Percentiles rank a stretch among this genome's conserved stretches.
phyloP scores from a whole-genome alignment of 1,140 invertebrate genomes.

The Sipha flava region DNA sequence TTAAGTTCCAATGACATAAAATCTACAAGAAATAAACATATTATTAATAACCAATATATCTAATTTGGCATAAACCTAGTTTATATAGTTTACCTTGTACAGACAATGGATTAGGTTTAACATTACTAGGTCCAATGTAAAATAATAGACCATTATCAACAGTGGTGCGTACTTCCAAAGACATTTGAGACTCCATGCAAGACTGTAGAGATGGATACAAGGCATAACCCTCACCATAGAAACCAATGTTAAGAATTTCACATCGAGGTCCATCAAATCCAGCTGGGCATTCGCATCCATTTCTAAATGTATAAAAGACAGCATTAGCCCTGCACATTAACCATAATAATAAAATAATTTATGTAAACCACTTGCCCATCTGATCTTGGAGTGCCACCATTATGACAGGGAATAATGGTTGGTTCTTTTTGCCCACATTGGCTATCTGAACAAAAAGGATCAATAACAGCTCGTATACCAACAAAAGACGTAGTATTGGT shows the following conservation, averaged over 20 bases:
- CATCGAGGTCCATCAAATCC: slow-evolving; percentile 80
- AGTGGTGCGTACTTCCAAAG: slow-evolving; percentile 67
- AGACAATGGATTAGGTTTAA: slow-evolving; percentile 34
- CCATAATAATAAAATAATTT: background rate
- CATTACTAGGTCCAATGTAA: slow-evolving; percentile 69
- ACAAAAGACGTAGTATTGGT: slow-evolving; percentile 85
- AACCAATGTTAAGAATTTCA: slow-evolving; percentile 77
- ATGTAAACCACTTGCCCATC: background rate
- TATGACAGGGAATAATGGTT: slow-evolving; percentile 50
- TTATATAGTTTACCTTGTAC: slow-evolving; percentile 48
- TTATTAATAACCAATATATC: background rate
- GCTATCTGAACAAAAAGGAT: slow-evolving; percentile 70
- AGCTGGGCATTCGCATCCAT: slow-evolving; percentile 53
- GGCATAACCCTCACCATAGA: slow-evolving; percentile 77
- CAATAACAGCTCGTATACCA: slow-evolving; percentile 69
- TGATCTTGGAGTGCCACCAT: slow-evolving; percentile 56
- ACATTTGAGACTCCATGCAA: slow-evolving; percentile 67
- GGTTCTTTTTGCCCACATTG: slow-evolving; percentile 48
- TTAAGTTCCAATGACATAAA: slow-evolving; percentile 83
- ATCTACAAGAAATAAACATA: slow-evolving; percentile 51
- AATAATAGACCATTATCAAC: slow-evolving; percentile 72
- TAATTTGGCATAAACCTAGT: background rate
- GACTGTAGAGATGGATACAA: slow-evolving; percentile 73
- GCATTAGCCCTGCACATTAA: background rate
- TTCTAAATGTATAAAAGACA: slow-evolving; percentile 30